Evolutionary conservation across 2,113 vertebrate genomes (phyloP).

Genomic region (zebrafish (Danio rerio)): GRCz12tu NC_133198.1:32509501-32510000

Average conservation of each 20-base stretch:
- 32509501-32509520: background rate
- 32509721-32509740: background rate
- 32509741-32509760: background rate
- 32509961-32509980: background rate
- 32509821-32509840: background rate
- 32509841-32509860: no score
- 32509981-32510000: background rate
- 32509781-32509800: conserved; percentile 28
- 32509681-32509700: background rate
- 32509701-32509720: background rate
- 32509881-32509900: no score
- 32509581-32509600: background rate
- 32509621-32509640: background rate
- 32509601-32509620: background rate
- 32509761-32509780: background rate
- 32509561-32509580: background rate
- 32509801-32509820: background rate
- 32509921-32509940: no score
- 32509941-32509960: no score
- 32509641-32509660: no score
- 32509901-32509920: no score
- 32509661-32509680: no score
- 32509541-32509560: background rate
- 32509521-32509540: background rate
- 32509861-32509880: no score